phyloP scores from a whole-genome alignment of 2,113 vertebrate species.

The Cottus gobio region DNA sequence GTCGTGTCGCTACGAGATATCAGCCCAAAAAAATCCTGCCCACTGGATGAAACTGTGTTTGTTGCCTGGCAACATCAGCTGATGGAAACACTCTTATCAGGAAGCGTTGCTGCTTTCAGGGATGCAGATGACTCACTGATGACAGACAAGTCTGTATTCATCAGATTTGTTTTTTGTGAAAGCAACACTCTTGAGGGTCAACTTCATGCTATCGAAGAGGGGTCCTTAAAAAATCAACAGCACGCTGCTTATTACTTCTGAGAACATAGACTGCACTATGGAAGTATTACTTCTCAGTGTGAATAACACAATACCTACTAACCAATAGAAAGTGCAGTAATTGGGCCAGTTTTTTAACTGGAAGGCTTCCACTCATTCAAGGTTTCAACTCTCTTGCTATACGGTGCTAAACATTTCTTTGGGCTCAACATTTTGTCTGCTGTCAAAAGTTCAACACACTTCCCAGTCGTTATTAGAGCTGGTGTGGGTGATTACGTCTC shows the following conservation, averaged over 20 bases:
- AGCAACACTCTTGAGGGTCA: conserved; percentile 6
- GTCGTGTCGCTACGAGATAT: conserved; percentile 21
- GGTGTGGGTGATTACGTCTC: not conserved
- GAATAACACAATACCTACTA: not conserved
- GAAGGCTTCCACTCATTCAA: conserved; percentile 4
- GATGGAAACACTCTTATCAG: conserved; percentile 42
- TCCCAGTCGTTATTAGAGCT: too few species aligned
- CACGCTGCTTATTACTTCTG: not conserved
- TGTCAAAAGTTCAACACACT: not conserved
- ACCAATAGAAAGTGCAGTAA: conserved; percentile 25
- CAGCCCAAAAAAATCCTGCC: conserved; percentile 27
- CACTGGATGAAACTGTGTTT: conserved; percentile 45
- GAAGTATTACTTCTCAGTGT: not conserved
- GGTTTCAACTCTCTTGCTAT: not conserved
- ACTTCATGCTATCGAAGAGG: not conserved
- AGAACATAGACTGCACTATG: not conserved
- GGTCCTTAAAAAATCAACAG: not conserved
- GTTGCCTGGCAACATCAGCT: conserved; percentile 66
- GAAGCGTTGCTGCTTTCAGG: conserved; percentile 34
- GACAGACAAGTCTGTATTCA: conserved; percentile 33
- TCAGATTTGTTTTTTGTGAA: conserved; percentile 26
- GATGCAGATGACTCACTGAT: conserved; percentile 48
- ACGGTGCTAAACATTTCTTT: not conserved
- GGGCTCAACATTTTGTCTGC: not conserved
- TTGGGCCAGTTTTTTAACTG: conserved; percentile 19